These are phyloP conservation scores for Pterocles burchelli DNA, from an alignment of 2,113 vertebrate species.

Conservation along the genomic window DNA sequence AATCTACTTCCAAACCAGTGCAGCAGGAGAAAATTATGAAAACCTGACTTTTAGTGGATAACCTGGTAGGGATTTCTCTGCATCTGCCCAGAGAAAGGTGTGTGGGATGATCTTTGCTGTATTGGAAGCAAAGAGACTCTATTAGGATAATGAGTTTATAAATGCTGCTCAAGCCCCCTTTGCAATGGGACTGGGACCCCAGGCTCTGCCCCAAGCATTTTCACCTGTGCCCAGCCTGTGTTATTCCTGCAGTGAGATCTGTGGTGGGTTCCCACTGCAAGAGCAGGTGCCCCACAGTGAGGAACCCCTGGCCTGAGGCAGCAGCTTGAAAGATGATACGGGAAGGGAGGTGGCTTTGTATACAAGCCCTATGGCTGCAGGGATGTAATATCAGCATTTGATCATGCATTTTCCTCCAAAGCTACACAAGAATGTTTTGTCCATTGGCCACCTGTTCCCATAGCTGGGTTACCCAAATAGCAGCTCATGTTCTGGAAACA, in stretches of 20 bases:
- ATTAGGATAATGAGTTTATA: neutral
- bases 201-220: neutral
- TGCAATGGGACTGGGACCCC: neutral
- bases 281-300: neutral
- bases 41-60: neutral
- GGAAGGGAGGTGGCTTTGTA: neutral
- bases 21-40: neutral
- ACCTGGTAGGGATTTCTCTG: neutral
- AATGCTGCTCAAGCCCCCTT: neutral
- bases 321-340: neutral
- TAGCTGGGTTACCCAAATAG: neutral
- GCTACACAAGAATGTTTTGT: neutral
- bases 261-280: neutral
- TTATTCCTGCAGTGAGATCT: neutral
- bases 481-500: neutral
- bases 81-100: neutral
- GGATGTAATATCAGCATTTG: neutral
- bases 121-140: neutral
- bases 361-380: neutral
- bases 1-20: neutral
- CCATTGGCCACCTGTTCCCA: conserved; percentile 21
- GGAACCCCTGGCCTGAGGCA: neutral
- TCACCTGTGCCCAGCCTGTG: rapidly evolving
- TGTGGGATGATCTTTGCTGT: neutral
- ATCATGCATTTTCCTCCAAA: neutral